Base-by-base conservation (phyloP, 2,888 invertebrate species). In the Rapana venosa region DNA sequence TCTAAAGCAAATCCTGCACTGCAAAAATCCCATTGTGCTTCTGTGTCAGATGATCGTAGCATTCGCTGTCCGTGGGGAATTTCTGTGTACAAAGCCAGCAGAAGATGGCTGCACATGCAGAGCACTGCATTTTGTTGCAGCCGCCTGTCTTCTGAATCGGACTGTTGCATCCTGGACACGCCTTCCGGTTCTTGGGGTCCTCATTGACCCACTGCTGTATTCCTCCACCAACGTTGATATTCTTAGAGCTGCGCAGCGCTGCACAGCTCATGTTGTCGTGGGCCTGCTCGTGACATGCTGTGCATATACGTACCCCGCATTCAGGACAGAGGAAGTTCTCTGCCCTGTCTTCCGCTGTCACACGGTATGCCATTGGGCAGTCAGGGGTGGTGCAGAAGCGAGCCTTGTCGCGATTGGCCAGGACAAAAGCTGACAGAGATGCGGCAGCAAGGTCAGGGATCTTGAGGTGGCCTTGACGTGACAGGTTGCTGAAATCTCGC, bases 81-180 rank as follows among this genome's bases (percentile, higher is more conserved):
- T 89, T 90, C 47, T 90, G 83, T 79, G 93, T 90, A 90, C 95
- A 95, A 0, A 92, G 56, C 95, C 95, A 95, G 90, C 95, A 95
- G 56, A 95, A 94, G 90, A 94, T 92, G 0, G 90, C 88, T 6
- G 91, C 91, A 92, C 95, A 95, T 13, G 87, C 87, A 20, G 17
- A 32, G 88, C 95, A 95, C 13, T 79, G 61, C 93, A 95, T 93
- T 56, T 94, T 94, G 66, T 95, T 92, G 91, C 95, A 95, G 0
- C 95, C 95, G 61, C 90, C 93, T 79, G 88, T 92, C 81, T 95
- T 95, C 89, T 95, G 94, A 58, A 95, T 94, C 0, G 92, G 92
- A 22, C 88, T 70, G 0, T 90, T 88, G 88, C 95, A 95, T 26
- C 92, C 92, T 17, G 95, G 95, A 91, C 95, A 95, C 0, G 86